Evolutionary conservation across 2,888 invertebrate species (phyloP).

Genomic region (Achlya flavicornis): DNA sequence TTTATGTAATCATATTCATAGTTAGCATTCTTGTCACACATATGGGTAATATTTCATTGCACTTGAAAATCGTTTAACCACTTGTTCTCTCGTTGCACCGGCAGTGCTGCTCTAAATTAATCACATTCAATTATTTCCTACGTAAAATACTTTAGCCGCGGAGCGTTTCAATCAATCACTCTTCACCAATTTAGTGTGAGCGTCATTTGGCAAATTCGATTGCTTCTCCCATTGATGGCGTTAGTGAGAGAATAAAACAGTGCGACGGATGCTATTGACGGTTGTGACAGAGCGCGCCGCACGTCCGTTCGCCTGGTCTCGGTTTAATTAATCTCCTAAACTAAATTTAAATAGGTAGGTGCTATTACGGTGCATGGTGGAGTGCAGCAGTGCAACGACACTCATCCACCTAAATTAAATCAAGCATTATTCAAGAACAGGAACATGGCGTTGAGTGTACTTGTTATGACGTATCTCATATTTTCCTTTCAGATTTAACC

Average conservation of each 20-base stretch:
- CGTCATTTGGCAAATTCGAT: conserved; percentile 79
- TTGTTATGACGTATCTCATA: conserved; percentile 51
- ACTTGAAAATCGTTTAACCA: conserved; percentile 17
- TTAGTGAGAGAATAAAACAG: conserved; percentile 73
- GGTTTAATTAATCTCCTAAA: conserved; percentile 77
- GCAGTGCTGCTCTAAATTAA: conserved; percentile 55
- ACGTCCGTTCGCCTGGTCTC: conserved; percentile 50
- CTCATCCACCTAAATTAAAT: conserved; percentile 58
- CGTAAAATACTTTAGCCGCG: conserved; percentile 64
- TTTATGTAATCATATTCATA: neutral
- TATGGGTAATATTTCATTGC: conserved; percentile 18
- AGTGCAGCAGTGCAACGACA: conserved; percentile 37
- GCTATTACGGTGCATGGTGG: conserved; percentile 44
- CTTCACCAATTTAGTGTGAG: conserved; percentile 74
- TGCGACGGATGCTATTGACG: conserved; percentile 73
- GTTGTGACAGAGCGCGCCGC: conserved; percentile 63
- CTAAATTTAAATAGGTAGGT: conserved; percentile 72
- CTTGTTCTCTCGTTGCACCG: conserved; percentile 17
- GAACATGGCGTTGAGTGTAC: conserved; percentile 43
- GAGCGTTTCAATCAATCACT: conserved; percentile 76
- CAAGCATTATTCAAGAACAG: conserved; percentile 53
- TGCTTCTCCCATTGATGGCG: conserved; percentile 68
- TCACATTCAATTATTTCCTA: conserved; percentile 66
- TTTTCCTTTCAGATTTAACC: conserved; percentile 43
- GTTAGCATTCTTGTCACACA: conserved; percentile 12